phyloP scores from a whole-genome alignment of 2,888 invertebrate species.

The Pristionchus fissidentatus region DNA sequence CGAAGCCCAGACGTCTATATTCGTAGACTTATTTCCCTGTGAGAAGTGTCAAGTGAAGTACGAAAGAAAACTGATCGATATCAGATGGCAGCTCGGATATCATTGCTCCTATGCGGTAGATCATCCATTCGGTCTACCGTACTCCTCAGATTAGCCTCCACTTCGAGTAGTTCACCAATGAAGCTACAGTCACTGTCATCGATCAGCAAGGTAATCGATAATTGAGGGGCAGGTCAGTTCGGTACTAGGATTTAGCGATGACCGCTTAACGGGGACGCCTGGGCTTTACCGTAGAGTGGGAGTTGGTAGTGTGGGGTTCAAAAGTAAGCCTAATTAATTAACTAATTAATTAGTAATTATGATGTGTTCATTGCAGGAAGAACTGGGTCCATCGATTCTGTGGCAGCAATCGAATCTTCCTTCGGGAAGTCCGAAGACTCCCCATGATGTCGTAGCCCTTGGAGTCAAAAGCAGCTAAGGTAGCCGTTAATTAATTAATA shows the following conservation, averaged over 20 bases:
- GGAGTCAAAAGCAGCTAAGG: constrained; percentile 70
- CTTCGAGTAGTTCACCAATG: neutral
- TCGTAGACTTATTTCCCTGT: too few relatives aligned
- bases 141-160: constrained; percentile 7
- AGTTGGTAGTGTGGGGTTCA: too few relatives aligned
- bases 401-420: constrained; percentile 53
- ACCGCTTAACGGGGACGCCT: too few relatives aligned
- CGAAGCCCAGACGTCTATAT: too few relatives aligned
- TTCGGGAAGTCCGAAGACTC: constrained; percentile 61
- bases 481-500: constrained; percentile 47
- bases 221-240: too few relatives aligned
- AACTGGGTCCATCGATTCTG: constrained; percentile 71
- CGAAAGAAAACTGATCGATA: too few relatives aligned
- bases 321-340: too few relatives aligned
- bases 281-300: too few relatives aligned
- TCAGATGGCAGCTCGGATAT: constrained; percentile 38
- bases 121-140: neutral
- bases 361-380: constrained; percentile 51
- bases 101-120: constrained; percentile 28
- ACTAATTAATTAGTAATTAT: too few relatives aligned
- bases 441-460: constrained; percentile 63
- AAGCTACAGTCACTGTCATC: neutral
- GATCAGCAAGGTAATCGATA: neutral
- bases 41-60: too few relatives aligned
- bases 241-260: too few relatives aligned